Percentiles rank a stretch among this genome's conserved stretches.
Conservation (phyloP, 2,888 invertebrate species). For the Alviniconcha strummeri region DNA sequence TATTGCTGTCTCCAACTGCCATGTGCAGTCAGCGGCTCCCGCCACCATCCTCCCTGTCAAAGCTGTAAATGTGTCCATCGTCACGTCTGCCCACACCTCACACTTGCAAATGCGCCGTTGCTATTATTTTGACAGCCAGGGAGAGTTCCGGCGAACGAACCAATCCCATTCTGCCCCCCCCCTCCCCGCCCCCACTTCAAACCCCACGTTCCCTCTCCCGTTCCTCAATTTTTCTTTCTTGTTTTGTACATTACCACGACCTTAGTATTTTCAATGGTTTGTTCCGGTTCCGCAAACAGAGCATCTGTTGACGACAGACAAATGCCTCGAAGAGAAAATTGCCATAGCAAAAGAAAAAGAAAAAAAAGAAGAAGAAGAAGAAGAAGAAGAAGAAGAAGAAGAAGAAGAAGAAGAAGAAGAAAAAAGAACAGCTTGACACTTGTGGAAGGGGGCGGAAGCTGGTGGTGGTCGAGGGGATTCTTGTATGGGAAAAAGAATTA, state of each 20-base stretch:
- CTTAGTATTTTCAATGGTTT: background rate
- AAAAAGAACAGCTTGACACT: too few species aligned
- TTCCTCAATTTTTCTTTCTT: background rate
- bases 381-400: too few species aligned
- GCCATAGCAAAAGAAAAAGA: background rate
- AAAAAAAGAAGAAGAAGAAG: too few species aligned
- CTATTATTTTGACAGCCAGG: background rate
- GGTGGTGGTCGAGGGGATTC: background rate
- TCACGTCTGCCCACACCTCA: too few species aligned
- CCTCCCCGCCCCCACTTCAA: background rate
- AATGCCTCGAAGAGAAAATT: background rate
- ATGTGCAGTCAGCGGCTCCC: too few species aligned
- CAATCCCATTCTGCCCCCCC: background rate
- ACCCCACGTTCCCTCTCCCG: background rate
- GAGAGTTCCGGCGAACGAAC: background rate
- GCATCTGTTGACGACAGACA: background rate
- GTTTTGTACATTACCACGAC: background rate
- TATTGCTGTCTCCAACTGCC: too few species aligned
- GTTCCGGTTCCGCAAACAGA: background rate
- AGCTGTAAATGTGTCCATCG: too few species aligned
- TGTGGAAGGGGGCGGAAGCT: background rate
- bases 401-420: too few species aligned
- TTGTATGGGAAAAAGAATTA: background rate
- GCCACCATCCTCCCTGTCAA: too few species aligned
- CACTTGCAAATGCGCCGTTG: too few species aligned